Evolutionary conservation across 2,113 vertebrate species (phyloP), one percentile per base, ranked within the genome.

Genomic region (Myanophis thanlyinensis): DNA sequence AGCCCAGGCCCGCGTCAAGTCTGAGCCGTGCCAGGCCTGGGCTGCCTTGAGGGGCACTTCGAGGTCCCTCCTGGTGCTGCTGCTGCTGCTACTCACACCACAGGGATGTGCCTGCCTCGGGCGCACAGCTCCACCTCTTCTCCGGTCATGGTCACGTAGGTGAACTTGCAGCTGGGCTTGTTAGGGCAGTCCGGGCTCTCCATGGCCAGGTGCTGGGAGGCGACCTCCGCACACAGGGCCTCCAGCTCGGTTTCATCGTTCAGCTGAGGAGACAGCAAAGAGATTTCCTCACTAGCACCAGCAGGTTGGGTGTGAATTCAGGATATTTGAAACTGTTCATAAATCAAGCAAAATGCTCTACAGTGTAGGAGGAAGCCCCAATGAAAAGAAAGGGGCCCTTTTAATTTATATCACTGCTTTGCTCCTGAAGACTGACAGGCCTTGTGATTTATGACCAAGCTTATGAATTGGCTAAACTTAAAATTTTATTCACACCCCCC

Each of bases 111-210:
- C 89, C 98, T 98, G 59, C 99, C 99, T 0, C 98, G 97, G 91
- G 98, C 97, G 95, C 99, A 99, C 18, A 99, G 98, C 96, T 99
- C 99, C 97, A 99, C 98, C 85, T 99, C 99, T 53, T 99, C 99
- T 4, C 99, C 99, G 0, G 98, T 98, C 98, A 99, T 98, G 35
- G 98, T 98, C 96, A 98, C 86, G 93, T 99, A 99, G 89, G 98
- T 99, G 96, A 99, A 99, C 51, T 98, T 98, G 97, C 99, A 99
- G 98, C 98, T 98, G 0, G 99, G 99, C 48, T 98, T 98, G 97
- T 97, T 98, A 48, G 99, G 99, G 0, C 98, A 98, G 91, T 99
- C 99, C 0, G 99, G 99, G 95, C 99, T 99, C 97, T 99, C 99
- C 0, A 98, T 98, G 0, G 98, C 98, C 48, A 99, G 98, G 93